Base-by-base conservation (phyloP, 1,140 invertebrate genomes). In the Lerema accius region DNA sequence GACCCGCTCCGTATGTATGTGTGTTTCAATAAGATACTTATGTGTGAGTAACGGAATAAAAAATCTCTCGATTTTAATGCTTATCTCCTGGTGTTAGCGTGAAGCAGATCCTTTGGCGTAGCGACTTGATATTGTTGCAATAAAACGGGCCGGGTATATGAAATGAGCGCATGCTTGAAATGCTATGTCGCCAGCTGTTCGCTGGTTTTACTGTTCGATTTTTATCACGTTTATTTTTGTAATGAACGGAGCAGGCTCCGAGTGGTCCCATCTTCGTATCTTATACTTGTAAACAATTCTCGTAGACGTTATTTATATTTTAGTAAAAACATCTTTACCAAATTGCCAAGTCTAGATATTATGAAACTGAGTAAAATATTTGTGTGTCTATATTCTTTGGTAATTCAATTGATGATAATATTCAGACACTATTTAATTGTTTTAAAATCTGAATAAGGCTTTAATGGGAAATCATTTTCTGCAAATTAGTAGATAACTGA, bases 151-250 rank as follows among this genome's bases (percentile, higher is more conserved):
- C 60, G 61, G 48, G 69, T 58, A 63, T 55, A 67, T 37, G 35
- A 73, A 76, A 81, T 77, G 69, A 72, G 67, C 69, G 76, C 78
- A 75, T 75, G 74, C 71, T 76, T 77, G 75, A 73, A 80, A 76
- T 79, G 66, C 67, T 71, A 67, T 67, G 66, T 63, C 56, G 72
- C 78, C 80, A 82, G 77, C 78, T 82, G 80, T 70, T 75, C 46
- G 51, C 64, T 63, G 45, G 69, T 77, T 77, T 77, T 80, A 60
- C 67, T 77, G 32, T 53, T 78, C 73, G 65, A 76, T 82, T 80
- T 80, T 70, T 65, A 61, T 71, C 37, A 61, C 39, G 63, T 65
- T 69, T 71, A 67, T 74, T 74, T 68, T 65, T 71, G 53, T 48
- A 58, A 16, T 35, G 48, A 58, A 46, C 15, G 15, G 42, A 35